Conservation (phyloP, 2,113 vertebrate genomes). For the Oryzias curvinotus region DNA sequence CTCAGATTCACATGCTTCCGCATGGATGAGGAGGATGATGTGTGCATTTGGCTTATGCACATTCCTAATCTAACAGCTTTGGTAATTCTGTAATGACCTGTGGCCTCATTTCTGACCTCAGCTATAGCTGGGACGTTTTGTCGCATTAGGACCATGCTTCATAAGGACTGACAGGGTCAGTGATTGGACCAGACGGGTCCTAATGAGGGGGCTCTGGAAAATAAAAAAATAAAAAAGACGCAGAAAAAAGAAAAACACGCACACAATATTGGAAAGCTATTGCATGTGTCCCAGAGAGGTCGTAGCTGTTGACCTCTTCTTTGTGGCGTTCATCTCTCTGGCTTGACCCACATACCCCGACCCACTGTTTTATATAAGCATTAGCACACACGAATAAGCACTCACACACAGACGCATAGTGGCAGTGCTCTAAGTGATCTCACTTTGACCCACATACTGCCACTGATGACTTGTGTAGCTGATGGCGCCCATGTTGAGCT, state of each 20-base stretch:
- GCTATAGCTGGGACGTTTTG: not conserved
- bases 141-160: not conserved
- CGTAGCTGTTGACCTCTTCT: conserved; percentile 32
- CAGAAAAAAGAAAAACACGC: not conserved
- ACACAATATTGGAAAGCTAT: not conserved
- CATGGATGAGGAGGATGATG: conserved; percentile 18
- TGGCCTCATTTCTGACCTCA: not conserved
- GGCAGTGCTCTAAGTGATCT: conserved; percentile 23
- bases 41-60: conserved; percentile 16
- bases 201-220: not conserved
- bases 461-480: conserved; percentile 33
- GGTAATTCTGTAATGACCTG: conserved; percentile 17
- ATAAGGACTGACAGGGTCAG: not conserved
- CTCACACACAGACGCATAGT: conserved; percentile 17
- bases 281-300: conserved; percentile 43
- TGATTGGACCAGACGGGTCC: not conserved
- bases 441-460: conserved; percentile 41
- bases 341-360: conserved; percentile 53
- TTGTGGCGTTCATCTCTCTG: conserved; percentile 28
- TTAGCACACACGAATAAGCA: conserved; percentile 10
- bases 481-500: conserved; percentile 26
- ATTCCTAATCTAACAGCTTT: conserved; percentile 33
- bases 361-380: conserved; percentile 27
- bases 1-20: conserved; percentile 5
- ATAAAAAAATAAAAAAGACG: not conserved